Evolutionary conservation across 2,797 vertebrate genomes (phyloP), one percentile per base, ranked within the genome.

Genomic region (Sebastiscus tertius): DNA sequence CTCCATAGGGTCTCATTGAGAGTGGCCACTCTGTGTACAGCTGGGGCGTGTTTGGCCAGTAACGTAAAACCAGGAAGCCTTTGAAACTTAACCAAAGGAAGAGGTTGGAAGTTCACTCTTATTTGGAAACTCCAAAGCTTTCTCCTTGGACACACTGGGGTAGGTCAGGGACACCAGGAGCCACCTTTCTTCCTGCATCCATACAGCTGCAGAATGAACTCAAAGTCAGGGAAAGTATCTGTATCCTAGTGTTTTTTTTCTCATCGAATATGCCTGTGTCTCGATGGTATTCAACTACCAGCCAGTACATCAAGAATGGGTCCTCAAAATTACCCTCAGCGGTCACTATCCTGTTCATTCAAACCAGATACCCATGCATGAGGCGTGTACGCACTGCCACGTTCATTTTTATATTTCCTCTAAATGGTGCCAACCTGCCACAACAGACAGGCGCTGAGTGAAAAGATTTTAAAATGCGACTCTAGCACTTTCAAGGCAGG

Each of bases 21-120:
- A 92, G 90, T 88, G 90, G 72, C 87, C 92, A 93, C 93, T 93
- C 90, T 87, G 84, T 93, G 90, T 93, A 90, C 92, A 91, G 91
- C 90, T 92, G 93, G 77, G 76, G 56, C 8, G 70, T 96, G 94
- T 96, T 96, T 96, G 92, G 87, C 79, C 91, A 93, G 95, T 96
- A 96, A 96, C 86, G 83, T 92, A 95, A 95, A 95, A 96, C 94
- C 95, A 95, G 95, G 93, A 96, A 95, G 92, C 89, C 95, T 95
- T 96, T 96, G 96, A 96, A 96, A 95, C 88, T 52, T 78, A 93
- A 94, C 92, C 88, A 95, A 94, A 89, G 84, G 86, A 85, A 87
- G 82, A 93, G 92, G 92, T 92, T 93, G 90, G 92, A 89, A 93
- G 94, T 95, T 94, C 93, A 94, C 82, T 82, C 72, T 86, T 91